These are phyloP conservation scores for Myotis lucifugus DNA, from an alignment of 2,113 vertebrate species.

Conservation along the genomic window DNA sequence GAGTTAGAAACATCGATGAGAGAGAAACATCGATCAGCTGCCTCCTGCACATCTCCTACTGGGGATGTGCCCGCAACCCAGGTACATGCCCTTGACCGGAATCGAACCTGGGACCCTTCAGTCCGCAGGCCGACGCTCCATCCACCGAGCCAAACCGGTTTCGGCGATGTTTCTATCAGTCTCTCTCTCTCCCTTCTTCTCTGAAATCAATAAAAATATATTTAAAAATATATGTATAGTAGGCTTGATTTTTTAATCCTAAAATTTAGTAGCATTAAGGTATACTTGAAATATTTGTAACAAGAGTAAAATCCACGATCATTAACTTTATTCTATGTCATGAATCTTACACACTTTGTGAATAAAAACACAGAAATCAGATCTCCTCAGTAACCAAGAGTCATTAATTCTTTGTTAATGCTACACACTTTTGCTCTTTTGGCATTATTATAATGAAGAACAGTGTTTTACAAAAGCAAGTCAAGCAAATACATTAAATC, in stretches of 20 bases:
- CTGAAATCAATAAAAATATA: no score
- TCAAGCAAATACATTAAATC: constrained; percentile 84
- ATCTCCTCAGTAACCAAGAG: constrained; percentile 73
- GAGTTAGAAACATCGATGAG: no score
- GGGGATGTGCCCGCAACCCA: no score
- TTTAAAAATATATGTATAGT: constrained; percentile 43
- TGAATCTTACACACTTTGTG: constrained; percentile 74
- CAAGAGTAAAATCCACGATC: constrained; percentile 73
- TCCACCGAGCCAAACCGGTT: no score
- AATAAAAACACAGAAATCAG: constrained; percentile 78
- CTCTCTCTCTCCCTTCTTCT: no score
- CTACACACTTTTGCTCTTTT: constrained; percentile 78
- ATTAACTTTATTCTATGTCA: constrained; percentile 79
- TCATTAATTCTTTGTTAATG: constrained; percentile 85
- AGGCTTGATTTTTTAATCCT: constrained; percentile 62
- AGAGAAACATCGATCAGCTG: no score
- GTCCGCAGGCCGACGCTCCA: no score
- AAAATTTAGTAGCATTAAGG: constrained; percentile 65
- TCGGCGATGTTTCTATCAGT: no score
- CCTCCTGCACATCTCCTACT: no score
- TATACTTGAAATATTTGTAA: constrained; percentile 75
- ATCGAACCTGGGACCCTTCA: no score
- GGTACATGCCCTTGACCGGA: no score
- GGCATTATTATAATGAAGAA: constrained; percentile 84
- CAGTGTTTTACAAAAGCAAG: constrained; percentile 84